Base-by-base conservation (phyloP, 92 coral and sea anemone genomes). In the Zoanthus gigantus region DNA sequence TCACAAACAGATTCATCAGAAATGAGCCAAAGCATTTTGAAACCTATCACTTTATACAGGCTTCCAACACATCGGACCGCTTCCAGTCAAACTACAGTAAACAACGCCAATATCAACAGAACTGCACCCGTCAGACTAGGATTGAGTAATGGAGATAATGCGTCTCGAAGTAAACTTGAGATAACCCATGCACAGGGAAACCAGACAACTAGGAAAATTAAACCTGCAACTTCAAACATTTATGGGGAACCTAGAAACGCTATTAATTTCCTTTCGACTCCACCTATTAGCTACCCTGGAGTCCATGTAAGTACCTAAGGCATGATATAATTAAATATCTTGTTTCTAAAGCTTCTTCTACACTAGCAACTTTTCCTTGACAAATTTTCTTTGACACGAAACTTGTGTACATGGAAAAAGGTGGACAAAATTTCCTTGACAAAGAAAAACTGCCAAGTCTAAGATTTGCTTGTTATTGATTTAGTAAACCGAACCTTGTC, bases 21-120 rank as follows among this genome's bases (percentile, higher is more conserved):
- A 77, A 56, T 17, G 18, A 72, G 82, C 32, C 82, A 78, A 54
- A 78, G 83, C 42, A 61, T 78, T 50, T 78, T 78, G 14, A 65
- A 23, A 42, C 47, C 65, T 53, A 46, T 53, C 32, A 47, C 13
- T 30, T 65, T 50, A n/a, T n/a, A 23, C 31, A 46, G 9, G 0
- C 75, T 45, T 60, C 48, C 61, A 32, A 44, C 28, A 17, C 12
- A 65, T 63, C 75, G 23, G 45, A 30, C 6, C 15, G 2, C 52
- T 17, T 10, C 60, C 10, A 48, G 18, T 48, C 63, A 28, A 18
- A 65, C 23, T 23, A 5, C 23, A 45, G 7, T 57, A 29, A 67
- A 4, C 57, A n/a, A 16, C 32, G 18, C 15, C 42, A 44, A 23
- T 52, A 66, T 10, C 29, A 44, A n/a, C 31, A 13, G 28, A 71